A percentile compares a stretch with the other conserved stretches of the same genome.
phyloP scores from a whole-genome alignment of 2,888 invertebrate species.

The Epicampocera succincta region DNA sequence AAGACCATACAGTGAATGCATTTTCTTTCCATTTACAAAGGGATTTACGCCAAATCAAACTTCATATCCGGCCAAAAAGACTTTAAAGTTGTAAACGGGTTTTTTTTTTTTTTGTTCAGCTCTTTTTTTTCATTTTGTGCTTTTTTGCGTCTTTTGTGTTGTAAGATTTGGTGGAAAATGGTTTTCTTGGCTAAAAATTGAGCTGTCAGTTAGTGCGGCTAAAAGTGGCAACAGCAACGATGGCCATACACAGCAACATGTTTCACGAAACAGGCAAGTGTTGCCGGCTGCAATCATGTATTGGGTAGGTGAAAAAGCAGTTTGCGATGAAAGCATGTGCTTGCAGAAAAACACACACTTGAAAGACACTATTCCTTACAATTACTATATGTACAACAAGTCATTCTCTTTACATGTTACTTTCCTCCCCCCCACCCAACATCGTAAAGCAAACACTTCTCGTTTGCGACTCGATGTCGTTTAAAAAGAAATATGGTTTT shows the following conservation, averaged over 20 bases:
- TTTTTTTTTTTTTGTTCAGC: conserved; percentile 11
- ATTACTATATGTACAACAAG: too few relatives aligned
- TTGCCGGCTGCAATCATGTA: background rate
- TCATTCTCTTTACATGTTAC: too few relatives aligned
- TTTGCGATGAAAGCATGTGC: background rate
- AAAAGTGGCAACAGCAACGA: background rate
- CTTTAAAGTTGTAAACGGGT: conserved; percentile 18
- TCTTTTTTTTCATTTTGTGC: conserved; percentile 2
- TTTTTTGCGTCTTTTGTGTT: conserved; percentile 3
- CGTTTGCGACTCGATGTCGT: background rate
- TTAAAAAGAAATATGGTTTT: conserved; percentile 61
- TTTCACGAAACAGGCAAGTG: background rate
- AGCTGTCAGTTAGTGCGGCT: conserved; percentile 52
- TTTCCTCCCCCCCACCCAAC: too few relatives aligned
- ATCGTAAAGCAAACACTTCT: too few relatives aligned
- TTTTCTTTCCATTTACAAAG: conserved; percentile 69
- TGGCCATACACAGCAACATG: conserved; percentile 7
- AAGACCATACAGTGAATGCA: conserved; percentile 55
- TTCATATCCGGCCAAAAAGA: conserved; percentile 64
- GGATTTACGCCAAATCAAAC: conserved; percentile 71
- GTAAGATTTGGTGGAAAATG: conserved; percentile 21
- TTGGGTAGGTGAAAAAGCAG: conserved; percentile 5
- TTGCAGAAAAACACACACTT: too few relatives aligned
- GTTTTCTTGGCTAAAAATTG: conserved; percentile 53
- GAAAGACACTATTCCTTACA: too few relatives aligned